Conservation (phyloP, 2,113 vertebrate genomes). For the Hyaena hyaena region DNA sequence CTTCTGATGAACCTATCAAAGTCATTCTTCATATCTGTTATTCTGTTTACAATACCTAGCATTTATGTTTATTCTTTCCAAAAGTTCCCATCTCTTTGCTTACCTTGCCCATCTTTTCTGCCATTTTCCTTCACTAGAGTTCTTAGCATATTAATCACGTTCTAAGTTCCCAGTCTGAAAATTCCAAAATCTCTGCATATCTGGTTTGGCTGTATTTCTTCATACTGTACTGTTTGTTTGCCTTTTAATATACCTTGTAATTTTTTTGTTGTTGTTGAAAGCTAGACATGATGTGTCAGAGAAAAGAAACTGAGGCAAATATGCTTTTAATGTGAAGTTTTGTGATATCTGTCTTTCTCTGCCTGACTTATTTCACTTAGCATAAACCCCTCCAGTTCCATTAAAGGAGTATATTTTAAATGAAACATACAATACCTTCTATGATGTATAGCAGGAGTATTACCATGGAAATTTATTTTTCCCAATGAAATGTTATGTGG, state of each 20-base stretch:
- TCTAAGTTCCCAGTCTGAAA: neutral
- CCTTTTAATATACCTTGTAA: neutral
- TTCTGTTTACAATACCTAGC: neutral
- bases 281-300: too few relatives aligned
- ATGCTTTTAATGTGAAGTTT: neutral
- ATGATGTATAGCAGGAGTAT: neutral
- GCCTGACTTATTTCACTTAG: too few relatives aligned
- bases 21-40: neutral
- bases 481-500: neutral
- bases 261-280: neutral
- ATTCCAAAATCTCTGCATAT: slow-evolving; percentile 19
- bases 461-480: neutral
- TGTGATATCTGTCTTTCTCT: neutral
- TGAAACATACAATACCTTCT: neutral
- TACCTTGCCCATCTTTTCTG: neutral
- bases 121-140: neutral
- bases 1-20: neutral
- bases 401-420: neutral
- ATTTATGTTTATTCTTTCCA: neutral
- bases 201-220: neutral
- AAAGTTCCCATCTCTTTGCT: neutral
- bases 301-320: neutral
- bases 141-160: neutral
- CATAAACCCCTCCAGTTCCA: too few relatives aligned
- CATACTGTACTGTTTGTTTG: neutral